phyloP scores from a whole-genome alignment of 1,140 invertebrate genomes.

The Drosophila baimaii region DNA sequence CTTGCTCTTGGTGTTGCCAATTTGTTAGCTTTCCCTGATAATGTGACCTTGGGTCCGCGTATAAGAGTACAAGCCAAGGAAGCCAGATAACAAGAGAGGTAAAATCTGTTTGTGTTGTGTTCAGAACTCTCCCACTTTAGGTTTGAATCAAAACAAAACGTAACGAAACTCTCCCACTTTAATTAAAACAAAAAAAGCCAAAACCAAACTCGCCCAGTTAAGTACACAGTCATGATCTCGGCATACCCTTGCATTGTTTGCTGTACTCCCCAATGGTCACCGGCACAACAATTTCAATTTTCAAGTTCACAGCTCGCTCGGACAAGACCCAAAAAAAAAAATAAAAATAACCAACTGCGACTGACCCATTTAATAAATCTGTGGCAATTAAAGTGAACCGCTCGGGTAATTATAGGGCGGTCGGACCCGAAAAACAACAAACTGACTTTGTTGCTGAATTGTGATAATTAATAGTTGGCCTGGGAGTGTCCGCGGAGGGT shows the following conservation, averaged over 20 bases:
- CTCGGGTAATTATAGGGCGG: conserved; percentile 73
- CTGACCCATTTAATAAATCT: conserved; percentile 70
- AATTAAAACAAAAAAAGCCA: conserved; percentile 14
- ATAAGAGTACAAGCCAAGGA: conserved; percentile 19
- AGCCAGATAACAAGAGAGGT: conserved; percentile 19
- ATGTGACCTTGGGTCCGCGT: background rate
- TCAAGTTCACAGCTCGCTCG: conserved; percentile 37
- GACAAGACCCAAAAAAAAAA: conserved; percentile 13
- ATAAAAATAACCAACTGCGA: conserved; percentile 24
- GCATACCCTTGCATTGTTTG: conserved; percentile 50
- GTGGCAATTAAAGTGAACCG: conserved; percentile 68
- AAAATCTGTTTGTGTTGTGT: conserved; percentile 4
- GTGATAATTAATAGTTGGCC: conserved; percentile 75
- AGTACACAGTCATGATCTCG: conserved; percentile 30
- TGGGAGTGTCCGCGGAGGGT: conserved; percentile 46
- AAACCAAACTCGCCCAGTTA: conserved; percentile 15
- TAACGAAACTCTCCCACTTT: conserved; percentile 17
- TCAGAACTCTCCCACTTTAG: conserved; percentile 28
- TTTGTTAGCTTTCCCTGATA: background rate
- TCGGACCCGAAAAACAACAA: conserved; percentile 23
- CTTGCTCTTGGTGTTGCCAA: conserved; percentile 1
- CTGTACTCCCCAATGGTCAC: conserved; percentile 30
- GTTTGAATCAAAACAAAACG: background rate
- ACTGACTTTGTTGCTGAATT: conserved; percentile 68
- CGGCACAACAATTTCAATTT: conserved; percentile 30